Percentiles rank a stretch among this genome's conserved stretches.
phyloP scores from a whole-genome alignment of 2,888 invertebrate genomes.

The Ormyrus thymus region DNA sequence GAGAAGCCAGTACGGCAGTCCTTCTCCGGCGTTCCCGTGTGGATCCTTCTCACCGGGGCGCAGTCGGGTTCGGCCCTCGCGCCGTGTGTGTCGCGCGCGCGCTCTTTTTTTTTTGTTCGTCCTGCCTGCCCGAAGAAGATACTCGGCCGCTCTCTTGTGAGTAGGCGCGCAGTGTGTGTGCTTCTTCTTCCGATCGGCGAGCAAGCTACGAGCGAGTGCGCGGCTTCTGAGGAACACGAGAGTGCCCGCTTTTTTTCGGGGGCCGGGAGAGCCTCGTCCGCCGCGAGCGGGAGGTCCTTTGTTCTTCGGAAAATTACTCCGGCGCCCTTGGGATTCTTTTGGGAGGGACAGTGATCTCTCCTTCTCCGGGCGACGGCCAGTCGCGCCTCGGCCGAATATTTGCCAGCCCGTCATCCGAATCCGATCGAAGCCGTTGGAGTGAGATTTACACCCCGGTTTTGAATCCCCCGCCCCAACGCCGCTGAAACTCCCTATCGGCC shows the following conservation, averaged over 20 bases:
- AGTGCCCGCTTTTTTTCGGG: no score
- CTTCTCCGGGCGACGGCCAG: background rate
- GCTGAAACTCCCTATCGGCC: constrained; percentile 20
- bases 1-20: no score
- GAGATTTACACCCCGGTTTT: background rate
- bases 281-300: background rate
- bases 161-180: no score
- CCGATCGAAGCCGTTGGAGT: constrained; percentile 5
- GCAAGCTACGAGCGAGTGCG: constrained; percentile 14
- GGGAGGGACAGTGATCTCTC: background rate
- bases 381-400: background rate
- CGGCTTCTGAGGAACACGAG: background rate
- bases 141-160: no score
- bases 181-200: background rate
- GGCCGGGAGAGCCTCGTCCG: no score
- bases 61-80: constrained; percentile 24
- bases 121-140: no score
- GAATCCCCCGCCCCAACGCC: background rate
- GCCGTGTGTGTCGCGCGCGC: background rate
- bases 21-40: no score
- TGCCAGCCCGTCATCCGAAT: background rate
- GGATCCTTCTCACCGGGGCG: background rate
- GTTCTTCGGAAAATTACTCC: background rate
- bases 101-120: background rate
- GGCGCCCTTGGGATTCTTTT: background rate